Percentiles rank a stretch among this genome's conserved stretches.
These are phyloP conservation scores for Pipistrellus kuhlii DNA, from an alignment of 2,797 vertebrate genomes.

Conservation along the genomic window DNA sequence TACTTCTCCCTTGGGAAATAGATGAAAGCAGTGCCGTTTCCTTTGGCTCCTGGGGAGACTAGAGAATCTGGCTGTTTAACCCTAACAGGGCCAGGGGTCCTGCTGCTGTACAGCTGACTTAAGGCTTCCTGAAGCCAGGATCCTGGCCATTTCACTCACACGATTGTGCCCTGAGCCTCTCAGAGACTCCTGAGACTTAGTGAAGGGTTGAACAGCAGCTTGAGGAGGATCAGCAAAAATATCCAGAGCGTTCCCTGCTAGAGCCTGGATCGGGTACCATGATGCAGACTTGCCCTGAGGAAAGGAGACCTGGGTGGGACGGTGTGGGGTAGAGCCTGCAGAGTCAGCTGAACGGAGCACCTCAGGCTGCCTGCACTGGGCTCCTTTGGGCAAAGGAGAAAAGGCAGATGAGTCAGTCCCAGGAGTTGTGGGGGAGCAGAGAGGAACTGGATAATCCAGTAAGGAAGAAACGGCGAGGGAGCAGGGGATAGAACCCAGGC, in stretches of 20 bases:
- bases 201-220: not conserved
- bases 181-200: not conserved
- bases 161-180: not conserved
- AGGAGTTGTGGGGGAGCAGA: not conserved
- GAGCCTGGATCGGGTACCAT: not conserved
- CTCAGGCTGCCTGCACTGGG: not conserved
- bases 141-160: not conserved
- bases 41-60: not conserved
- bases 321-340: not conserved
- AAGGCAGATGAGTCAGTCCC: not conserved
- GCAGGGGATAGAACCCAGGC: slow-evolving; percentile 28
- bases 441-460: not conserved
- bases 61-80: not conserved
- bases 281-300: not conserved
- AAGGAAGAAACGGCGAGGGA: not conserved
- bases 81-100: not conserved
- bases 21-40: not conserved
- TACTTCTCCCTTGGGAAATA: not conserved
- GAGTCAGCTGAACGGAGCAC: not conserved
- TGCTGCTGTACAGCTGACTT: not conserved
- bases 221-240: not conserved
- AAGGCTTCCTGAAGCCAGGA: not conserved
- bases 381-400: not conserved
- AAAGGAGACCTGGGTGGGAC: not conserved
- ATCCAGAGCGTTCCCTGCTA: not conserved